These are phyloP conservation scores for Grus americana DNA, from an alignment of 2,113 vertebrate species.

Conservation along the genomic window DNA sequence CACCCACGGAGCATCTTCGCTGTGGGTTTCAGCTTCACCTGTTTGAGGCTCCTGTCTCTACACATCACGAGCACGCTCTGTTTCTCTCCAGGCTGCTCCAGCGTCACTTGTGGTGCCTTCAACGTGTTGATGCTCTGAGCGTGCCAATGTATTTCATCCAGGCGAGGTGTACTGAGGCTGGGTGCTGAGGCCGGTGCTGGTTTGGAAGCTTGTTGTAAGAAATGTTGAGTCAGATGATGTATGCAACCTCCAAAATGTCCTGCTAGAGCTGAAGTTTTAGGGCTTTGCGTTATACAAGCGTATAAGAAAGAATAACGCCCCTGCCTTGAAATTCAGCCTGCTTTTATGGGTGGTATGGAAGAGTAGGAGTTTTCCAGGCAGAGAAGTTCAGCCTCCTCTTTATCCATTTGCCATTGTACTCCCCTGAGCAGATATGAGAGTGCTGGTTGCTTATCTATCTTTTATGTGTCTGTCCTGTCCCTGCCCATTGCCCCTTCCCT, in stretches of 20 bases:
- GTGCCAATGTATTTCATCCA: neutral
- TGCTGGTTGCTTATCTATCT: neutral
- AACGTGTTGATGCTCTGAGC: neutral
- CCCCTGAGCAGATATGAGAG: neutral
- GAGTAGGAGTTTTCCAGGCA: neutral
- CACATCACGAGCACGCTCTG: accelerated
- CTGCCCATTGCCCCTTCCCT: neutral
- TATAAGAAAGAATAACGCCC: neutral
- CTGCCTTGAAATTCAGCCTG: neutral
- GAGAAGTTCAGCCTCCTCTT: neutral
- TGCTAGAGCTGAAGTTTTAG: neutral
- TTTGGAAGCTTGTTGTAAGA: neutral
- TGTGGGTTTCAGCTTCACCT: neutral
- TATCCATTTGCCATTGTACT: neutral
- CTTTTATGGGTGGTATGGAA: neutral
- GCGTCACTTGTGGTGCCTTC: accelerated
- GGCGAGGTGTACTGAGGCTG: accelerated
- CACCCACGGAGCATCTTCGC: neutral
- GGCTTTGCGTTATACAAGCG: neutral
- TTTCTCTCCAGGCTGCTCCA: neutral
- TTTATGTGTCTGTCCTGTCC: neutral
- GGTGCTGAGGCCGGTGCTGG: neutral
- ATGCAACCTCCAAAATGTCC: neutral
- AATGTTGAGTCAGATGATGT: neutral
- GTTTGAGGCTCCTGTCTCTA: neutral